Conservation (phyloP, 2,797 vertebrate genomes). For the Falco biarmicus region DNA sequence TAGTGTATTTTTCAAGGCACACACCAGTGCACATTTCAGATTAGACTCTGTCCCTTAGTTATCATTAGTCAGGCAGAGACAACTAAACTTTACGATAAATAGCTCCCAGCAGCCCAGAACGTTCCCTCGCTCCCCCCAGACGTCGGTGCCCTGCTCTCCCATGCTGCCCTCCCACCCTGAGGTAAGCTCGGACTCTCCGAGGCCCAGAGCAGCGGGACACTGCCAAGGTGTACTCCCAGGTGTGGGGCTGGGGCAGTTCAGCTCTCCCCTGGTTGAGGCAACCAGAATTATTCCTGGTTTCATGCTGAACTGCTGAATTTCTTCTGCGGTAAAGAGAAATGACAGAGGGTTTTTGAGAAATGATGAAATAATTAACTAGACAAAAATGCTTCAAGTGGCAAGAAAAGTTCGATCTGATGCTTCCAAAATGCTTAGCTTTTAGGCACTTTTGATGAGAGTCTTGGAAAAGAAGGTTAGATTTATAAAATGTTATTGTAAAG, state of each 20-base stretch:
- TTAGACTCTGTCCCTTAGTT: slow-evolving; percentile 51
- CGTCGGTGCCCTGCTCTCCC: not conserved
- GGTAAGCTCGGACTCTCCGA: not conserved
- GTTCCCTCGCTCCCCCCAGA: not conserved
- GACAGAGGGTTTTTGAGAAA: not conserved
- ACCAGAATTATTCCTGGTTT: not conserved
- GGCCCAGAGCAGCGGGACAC: not conserved
- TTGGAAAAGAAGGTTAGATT: not conserved
- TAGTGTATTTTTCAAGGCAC: slow-evolving; percentile 57
- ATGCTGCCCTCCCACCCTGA: not conserved
- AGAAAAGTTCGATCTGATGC: not conserved
- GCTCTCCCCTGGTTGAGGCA: not conserved
- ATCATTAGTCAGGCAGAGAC: slow-evolving; percentile 59
- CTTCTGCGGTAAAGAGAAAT: not conserved
- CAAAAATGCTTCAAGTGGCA: not conserved
- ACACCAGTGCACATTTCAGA: slow-evolving; percentile 47
- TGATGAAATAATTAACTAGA: not conserved
- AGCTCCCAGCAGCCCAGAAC: not conserved
- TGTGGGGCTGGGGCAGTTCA: not conserved
- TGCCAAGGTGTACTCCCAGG: not conserved
- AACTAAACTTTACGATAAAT: slow-evolving; percentile 42
- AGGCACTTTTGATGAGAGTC: not conserved
- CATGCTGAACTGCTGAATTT: not conserved
- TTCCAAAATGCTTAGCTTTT: not conserved
- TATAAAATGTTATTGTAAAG: not conserved